Evolutionary conservation across 1,140 invertebrate species (phyloP), one percentile per base, ranked within the genome.

Genomic region (Dinoponera quadriceps): DNA sequence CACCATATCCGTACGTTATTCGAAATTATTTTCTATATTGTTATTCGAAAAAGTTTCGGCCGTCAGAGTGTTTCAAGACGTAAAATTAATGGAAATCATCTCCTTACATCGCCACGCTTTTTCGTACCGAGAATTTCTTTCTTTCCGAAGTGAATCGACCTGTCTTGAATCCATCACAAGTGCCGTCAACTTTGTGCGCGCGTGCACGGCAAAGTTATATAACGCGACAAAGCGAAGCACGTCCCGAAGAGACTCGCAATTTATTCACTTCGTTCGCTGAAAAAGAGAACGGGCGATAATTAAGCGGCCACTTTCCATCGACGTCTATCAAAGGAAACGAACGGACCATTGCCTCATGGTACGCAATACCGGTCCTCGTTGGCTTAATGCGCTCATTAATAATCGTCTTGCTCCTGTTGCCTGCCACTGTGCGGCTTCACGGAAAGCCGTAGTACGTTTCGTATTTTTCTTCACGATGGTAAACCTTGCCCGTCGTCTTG

Each of bases 221-320:
- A 44, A 44, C 3, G 38, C 38, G 57, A 16, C n/a, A 22, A 16
- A 16, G 27, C 22, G 7, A 0, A 49, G 25, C n/a, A 11, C n/a
- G 44, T n/a, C 16, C 14, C n/a, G n/a, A 27, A 59, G 11, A 13
- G 14, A 27, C 60, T 33, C 9, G 60, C 27, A 75, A 75, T 75
- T 80, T 29, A 59, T 71, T 66, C 33, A 14, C 51, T 57, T 59
- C 14, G 18, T 54, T 54, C 18, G 29, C 14, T 57, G 33, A 59
- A 71, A 69, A 69, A 66, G n/a, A 22, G 33, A 69, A 9, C 16
- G 33, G 9, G 11, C 51, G 14, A 57, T 71, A 80, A 80, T 71
- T 80, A 80, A 80, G 14, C 75, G 62, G 74, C 54, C 49, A 80
- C 69, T 80, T 80, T 80, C 65, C n/a, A 62, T 55, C 60, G 22